These are phyloP conservation scores for Nemoura dubitans DNA, from an alignment of 2,888 invertebrate species.

Conservation along the genomic window DNA sequence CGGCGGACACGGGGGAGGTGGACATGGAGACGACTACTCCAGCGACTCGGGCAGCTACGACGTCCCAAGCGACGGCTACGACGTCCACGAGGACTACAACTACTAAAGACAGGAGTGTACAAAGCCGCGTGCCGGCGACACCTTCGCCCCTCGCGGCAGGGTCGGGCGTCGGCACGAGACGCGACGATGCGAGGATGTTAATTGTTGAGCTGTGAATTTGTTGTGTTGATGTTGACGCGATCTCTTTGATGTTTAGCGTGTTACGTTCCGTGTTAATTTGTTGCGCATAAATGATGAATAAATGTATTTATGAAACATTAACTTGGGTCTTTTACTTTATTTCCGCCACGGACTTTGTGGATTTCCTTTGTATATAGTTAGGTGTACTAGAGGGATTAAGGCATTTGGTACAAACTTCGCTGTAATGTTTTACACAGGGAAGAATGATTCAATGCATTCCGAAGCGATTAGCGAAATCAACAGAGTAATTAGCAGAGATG, in stretches of 20 bases:
- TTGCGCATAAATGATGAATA: not conserved
- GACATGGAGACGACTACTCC: not conserved
- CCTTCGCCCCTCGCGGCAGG: no score
- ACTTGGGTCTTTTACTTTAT: not conserved
- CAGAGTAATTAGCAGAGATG: no score
- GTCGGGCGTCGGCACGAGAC: not conserved
- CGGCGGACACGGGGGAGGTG: constrained; percentile 17
- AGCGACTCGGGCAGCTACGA: not conserved
- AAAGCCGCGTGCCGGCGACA: not conserved
- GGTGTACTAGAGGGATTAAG: no score
- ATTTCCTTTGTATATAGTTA: no score
- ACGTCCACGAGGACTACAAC: constrained; percentile 29
- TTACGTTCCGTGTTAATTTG: not conserved
- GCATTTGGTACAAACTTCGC: no score
- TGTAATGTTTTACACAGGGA: no score
- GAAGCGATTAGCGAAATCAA: no score
- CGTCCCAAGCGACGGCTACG: not conserved
- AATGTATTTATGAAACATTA: not conserved
- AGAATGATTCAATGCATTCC: no score
- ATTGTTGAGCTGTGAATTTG: no score
- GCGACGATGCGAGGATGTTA: not conserved
- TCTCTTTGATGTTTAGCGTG: not conserved
- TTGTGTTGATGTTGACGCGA: not conserved
- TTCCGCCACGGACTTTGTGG: no score
- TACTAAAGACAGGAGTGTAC: not conserved